Evolutionary conservation across 2,113 vertebrate species (phyloP).

Genomic region (Probosciger aterrimus): DNA sequence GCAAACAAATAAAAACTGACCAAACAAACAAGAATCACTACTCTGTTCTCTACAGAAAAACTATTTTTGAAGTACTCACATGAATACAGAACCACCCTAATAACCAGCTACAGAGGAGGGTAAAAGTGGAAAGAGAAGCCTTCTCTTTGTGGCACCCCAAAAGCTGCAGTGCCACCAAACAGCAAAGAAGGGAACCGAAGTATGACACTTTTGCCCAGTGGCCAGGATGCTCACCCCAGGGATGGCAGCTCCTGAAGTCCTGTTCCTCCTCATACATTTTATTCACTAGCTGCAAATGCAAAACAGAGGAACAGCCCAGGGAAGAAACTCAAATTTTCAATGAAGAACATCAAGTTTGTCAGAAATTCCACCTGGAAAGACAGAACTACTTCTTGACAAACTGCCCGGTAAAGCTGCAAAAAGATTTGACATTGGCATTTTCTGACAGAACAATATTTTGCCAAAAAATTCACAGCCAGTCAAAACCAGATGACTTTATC

Average conservation of each 20-base stretch:
- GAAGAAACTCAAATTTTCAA: neutral
- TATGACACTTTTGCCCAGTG: too few species aligned
- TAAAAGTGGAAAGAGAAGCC: neutral
- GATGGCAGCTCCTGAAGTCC: neutral
- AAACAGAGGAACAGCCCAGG: neutral
- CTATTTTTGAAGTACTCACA: neutral
- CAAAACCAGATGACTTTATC: neutral
- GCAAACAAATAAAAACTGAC: neutral
- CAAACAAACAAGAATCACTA: neutral
- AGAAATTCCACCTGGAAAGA: neutral
- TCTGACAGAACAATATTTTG: neutral
- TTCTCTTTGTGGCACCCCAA: neutral
- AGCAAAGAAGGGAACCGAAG: neutral
- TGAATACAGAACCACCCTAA: neutral
- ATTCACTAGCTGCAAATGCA: rapidly evolving
- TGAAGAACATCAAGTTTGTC: neutral
- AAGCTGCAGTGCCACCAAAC: neutral
- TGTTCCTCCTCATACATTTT: neutral
- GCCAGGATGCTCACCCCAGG: neutral
- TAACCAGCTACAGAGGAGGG: neutral
- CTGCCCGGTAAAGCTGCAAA: neutral
- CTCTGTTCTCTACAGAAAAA: neutral
- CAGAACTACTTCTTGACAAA: neutral
- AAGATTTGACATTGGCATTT: neutral
- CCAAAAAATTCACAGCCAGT: neutral